Base-by-base conservation (phyloP, 2,797 vertebrate species). In the Ptychobarbus kaznakovi region DNA sequence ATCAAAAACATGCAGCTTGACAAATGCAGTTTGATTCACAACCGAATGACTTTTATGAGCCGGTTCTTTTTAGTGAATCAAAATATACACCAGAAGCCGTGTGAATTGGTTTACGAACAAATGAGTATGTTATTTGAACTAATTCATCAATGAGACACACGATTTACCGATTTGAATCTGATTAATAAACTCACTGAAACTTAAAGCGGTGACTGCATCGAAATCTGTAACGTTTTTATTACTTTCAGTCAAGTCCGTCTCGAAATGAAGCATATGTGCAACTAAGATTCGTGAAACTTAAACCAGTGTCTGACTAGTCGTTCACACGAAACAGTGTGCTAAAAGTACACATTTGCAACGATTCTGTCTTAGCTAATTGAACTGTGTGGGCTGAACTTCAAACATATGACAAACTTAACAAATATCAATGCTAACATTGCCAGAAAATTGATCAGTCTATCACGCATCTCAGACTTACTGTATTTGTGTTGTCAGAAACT, bases 401-500 rank as follows among this genome's bases (percentile, higher is more conserved):
- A 38, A 77, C 35, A 74, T 12, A 25, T 5, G 2, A 18, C 35
- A 16, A 18, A 42, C 8, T 20, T 18, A 16, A 5, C 9, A 6
- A 25, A 25, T 16, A 42, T 78, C 4, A 18, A 16, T 4, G 38
- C 8, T 25, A 4, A 25, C 35, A 18, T 16, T 51, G 40, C 20
- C n/a, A 22, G 18, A 22, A 35, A 7, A 35, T 35, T 13, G 18
- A 38, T 40, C 32, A 20, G 40, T 80, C 9, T 44, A 20, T 65
- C 22, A 46, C 32, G 46, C 6, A 35, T 86, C 25, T 66, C 61
- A 85, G 7, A 66, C 46, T 81, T 83, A 76, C 80, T 74, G 86
- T 87, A 22, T 89, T 69, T 90, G 51, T 87, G 88, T 44, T 84
- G 28, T 66, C 89, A 96, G 96, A 94, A 85, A 91, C 92, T 80